Evolutionary conservation across 2,888 invertebrate genomes (phyloP).

Genomic region (Cyclophora punctaria): DNA sequence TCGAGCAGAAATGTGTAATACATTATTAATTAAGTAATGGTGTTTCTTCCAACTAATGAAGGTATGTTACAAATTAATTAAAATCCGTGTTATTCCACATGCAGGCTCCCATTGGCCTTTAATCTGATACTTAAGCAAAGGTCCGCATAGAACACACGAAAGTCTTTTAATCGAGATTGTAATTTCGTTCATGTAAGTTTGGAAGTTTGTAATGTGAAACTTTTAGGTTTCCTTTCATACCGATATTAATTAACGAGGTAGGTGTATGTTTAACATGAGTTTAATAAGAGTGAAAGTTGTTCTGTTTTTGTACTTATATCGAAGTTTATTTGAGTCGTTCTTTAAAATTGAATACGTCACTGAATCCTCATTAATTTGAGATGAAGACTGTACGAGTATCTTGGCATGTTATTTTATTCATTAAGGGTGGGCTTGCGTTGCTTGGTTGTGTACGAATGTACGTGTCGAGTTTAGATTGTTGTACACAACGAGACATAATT

Average conservation of each 20-base stretch:
- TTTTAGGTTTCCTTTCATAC: slow-evolving; percentile 65
- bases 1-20: too few relatives aligned
- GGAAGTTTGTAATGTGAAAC: slow-evolving; percentile 55
- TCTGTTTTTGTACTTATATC: slow-evolving; percentile 23
- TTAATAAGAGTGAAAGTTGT: slow-evolving; percentile 57
- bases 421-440: slow-evolving; percentile 54
- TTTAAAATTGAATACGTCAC: slow-evolving; percentile 68
- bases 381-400: slow-evolving; percentile 55
- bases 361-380: slow-evolving; percentile 71
- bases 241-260: slow-evolving; percentile 61
- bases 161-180: slow-evolving; percentile 41
- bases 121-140: slow-evolving; percentile 42
- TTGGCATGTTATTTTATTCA: slow-evolving; percentile 74
- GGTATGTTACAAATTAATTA: slow-evolving; percentile 1
- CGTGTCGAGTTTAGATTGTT: slow-evolving; percentile 64
- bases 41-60: too few relatives aligned
- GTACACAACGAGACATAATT: slow-evolving; percentile 57
- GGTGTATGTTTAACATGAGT: slow-evolving; percentile 53
- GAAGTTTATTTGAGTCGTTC: slow-evolving; percentile 64
- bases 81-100: slow-evolving; percentile 8
- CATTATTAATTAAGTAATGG: too few relatives aligned
- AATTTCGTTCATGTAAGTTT: slow-evolving; percentile 49
- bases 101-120: slow-evolving; percentile 33
- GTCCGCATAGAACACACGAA: slow-evolving; percentile 42
- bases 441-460: slow-evolving; percentile 54